These are phyloP conservation scores for Scylla paramamosain DNA, from an alignment of 1,140 invertebrate genomes.

Conservation along the genomic window DNA sequence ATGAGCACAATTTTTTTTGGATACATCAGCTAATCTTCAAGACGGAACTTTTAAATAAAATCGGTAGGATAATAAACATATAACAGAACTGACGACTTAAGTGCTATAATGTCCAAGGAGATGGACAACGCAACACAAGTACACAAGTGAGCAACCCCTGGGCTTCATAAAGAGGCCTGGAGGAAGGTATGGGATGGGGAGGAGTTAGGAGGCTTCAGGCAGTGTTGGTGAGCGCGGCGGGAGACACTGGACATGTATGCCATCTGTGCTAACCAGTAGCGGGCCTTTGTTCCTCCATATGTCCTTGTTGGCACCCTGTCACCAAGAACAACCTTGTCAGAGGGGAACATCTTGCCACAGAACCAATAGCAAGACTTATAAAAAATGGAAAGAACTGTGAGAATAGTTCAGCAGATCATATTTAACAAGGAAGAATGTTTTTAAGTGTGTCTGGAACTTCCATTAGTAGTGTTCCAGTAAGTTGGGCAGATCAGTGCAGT, in stretches of 20 bases:
- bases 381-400: too few species aligned
- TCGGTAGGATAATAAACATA: background rate
- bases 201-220: slow-evolving; percentile 25
- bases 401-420: too few species aligned
- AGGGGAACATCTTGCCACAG: background rate
- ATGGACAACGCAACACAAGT: background rate
- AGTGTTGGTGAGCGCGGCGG: slow-evolving; percentile 18
- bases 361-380: background rate
- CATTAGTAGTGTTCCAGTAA: too few species aligned
- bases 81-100: background rate
- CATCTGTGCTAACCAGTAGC: slow-evolving; percentile 39
- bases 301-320: slow-evolving; percentile 49
- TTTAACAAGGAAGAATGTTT: too few species aligned
- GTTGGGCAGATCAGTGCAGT: too few species aligned
- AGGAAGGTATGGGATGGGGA: background rate
- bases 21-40: too few species aligned
- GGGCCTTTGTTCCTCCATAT: slow-evolving; percentile 30
- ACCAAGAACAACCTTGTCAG: background rate
- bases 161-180: background rate
- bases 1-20: too few species aligned
- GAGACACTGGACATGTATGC: slow-evolving; percentile 43
- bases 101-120: background rate
- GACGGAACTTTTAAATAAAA: too few species aligned
- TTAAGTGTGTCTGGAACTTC: too few species aligned
- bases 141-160: background rate